A percentile compares a stretch with the other conserved stretches of the same genome.
Evolutionary conservation across 2,113 vertebrate species (phyloP).

Genomic region (Poicephalus meyeri): DNA sequence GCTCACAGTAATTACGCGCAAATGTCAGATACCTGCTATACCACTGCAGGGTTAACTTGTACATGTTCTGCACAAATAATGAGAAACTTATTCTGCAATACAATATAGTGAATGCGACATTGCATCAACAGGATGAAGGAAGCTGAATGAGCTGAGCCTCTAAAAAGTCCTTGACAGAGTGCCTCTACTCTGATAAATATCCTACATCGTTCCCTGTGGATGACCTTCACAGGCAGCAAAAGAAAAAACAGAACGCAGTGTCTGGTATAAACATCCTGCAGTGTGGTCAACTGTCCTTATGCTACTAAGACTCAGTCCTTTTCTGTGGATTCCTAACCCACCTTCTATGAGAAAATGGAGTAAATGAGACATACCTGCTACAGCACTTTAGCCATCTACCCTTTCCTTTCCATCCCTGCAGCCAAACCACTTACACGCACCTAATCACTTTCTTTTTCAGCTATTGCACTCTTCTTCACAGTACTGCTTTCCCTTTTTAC

Average conservation of each 20-base stretch:
- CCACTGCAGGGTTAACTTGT: background rate
- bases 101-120: background rate
- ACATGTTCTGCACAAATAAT: background rate
- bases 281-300: background rate
- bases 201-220: background rate
- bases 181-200: background rate
- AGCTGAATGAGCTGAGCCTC: background rate
- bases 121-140: background rate
- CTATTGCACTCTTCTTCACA: background rate
- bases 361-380: background rate
- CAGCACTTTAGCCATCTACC: background rate
- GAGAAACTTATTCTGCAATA: background rate
- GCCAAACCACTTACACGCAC: background rate
- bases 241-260: background rate
- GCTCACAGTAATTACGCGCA: constrained; percentile 17
- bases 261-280: background rate
- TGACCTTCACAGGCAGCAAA: background rate
- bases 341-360: background rate
- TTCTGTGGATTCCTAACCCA: background rate
- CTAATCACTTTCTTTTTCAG: background rate
- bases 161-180: background rate
- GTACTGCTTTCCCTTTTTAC: background rate
- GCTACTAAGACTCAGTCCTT: background rate
- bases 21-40: constrained; percentile 5
- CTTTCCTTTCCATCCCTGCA: background rate